Evolutionary conservation across 30 jellyfish, hydroid and myxozoan species (phyloP).

Genomic region (Turritopsis rubra): DNA sequence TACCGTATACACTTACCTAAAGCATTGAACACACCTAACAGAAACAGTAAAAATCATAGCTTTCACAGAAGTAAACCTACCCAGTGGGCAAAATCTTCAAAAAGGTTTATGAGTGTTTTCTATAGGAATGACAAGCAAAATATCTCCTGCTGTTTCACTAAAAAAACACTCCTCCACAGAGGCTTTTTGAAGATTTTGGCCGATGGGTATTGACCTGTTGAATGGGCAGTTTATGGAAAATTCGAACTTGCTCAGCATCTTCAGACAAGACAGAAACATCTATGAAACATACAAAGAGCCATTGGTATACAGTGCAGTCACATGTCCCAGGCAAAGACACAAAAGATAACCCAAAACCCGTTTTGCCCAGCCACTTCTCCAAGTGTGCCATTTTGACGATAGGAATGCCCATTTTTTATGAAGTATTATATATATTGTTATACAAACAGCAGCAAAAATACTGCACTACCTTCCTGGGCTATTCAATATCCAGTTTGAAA

Average conservation of each 20-base stretch:
- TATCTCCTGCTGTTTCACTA: too few relatives aligned
- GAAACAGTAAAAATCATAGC: too few relatives aligned
- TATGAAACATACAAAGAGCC: neutral
- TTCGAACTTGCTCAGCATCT: neutral
- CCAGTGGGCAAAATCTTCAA: too few relatives aligned
- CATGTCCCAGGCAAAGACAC: neutral
- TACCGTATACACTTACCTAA: too few relatives aligned
- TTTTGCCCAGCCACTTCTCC: neutral
- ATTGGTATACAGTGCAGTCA: neutral
- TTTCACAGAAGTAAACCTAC: too few relatives aligned
- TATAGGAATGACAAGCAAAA: too few relatives aligned
- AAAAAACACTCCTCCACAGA: too few relatives aligned
- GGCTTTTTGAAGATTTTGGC: too few relatives aligned
- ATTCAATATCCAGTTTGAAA: neutral
- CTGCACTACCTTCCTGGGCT: neutral
- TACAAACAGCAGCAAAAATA: neutral
- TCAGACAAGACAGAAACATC: neutral
- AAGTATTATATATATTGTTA: too few relatives aligned
- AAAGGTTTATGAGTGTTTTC: too few relatives aligned
- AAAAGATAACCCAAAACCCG: neutral
- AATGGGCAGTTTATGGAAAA: neutral
- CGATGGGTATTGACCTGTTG: neutral
- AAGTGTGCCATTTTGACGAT: neutral
- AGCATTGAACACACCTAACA: too few relatives aligned
- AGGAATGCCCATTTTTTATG: too few relatives aligned